phyloP scores from a whole-genome alignment of 1,140 invertebrate genomes.

The Nebria ingens region DNA sequence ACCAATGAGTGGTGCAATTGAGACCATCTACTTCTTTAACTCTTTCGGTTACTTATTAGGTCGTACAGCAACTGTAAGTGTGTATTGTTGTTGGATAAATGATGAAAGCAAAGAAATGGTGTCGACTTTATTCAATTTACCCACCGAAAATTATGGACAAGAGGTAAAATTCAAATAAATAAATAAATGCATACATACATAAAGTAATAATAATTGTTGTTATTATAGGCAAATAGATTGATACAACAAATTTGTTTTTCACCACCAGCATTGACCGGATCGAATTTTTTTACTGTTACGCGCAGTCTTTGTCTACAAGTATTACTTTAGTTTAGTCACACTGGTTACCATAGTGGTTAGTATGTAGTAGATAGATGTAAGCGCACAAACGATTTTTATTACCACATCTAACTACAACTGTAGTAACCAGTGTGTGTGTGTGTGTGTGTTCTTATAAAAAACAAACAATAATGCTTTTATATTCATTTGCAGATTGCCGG shows the following conservation, averaged over 20 bases:
- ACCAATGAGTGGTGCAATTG: neutral
- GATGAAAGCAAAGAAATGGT: constrained; percentile 33
- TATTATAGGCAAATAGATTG: neutral
- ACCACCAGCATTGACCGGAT: neutral
- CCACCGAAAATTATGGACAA: neutral
- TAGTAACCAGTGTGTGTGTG: too few species aligned
- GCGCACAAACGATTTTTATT: too few species aligned
- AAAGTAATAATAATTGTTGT: neutral
- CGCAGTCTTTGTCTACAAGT: neutral
- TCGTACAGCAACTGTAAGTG: constrained; percentile 41
- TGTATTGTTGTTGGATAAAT: constrained; percentile 43
- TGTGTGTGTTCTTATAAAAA: too few species aligned
- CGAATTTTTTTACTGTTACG: neutral
- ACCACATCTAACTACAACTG: too few species aligned
- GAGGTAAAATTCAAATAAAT: too few species aligned
- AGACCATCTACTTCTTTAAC: constrained; percentile 41
- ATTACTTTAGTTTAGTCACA: neutral
- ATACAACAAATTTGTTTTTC: neutral
- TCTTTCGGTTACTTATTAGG: constrained; percentile 45
- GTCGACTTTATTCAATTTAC: neutral
- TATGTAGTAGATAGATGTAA: too few species aligned
- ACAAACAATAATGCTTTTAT: neutral
- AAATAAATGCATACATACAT: too few species aligned
- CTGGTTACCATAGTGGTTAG: too few species aligned
- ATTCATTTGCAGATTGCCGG: neutral